A percentile compares a stretch with the other conserved stretches of the same genome.
Conservation (phyloP, 92 coral and sea anemone species). For the Actinostola sp. region DNA sequence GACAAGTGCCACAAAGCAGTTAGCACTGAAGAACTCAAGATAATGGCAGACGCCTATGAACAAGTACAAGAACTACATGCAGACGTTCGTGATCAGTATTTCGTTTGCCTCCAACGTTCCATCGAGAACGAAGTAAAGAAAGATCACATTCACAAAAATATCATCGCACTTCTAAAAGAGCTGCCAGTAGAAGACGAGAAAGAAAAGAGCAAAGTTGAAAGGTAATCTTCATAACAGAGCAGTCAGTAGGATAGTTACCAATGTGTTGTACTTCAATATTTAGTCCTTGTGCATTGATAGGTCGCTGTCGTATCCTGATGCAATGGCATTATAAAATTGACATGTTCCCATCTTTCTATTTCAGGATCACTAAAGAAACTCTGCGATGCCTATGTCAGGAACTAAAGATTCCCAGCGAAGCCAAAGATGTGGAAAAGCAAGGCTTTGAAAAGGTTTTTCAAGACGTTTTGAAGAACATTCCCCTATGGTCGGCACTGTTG, state of each 20-base stretch:
- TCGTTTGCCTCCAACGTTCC: not conserved
- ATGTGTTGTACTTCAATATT: too few species aligned
- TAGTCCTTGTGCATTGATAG: too few species aligned
- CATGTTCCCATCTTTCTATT: too few species aligned
- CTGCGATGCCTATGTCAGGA: conserved; percentile 4
- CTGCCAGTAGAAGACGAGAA: not conserved
- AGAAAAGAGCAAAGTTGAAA: conserved; percentile 2
- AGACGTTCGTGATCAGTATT: conserved; percentile 2
- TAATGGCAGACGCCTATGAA: conserved; percentile 29
- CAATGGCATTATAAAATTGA: too few species aligned
- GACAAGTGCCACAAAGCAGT: not conserved
- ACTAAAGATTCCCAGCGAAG: not conserved
- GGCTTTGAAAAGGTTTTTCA: conserved; percentile 1
- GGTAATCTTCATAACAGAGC: conserved; percentile 3
- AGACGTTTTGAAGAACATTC: not conserved
- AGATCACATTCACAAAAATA: not conserved
- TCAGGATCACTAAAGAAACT: conserved; percentile 7
- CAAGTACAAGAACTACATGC: conserved; percentile 1
- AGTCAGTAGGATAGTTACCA: too few species aligned
- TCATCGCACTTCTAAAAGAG: not conserved
- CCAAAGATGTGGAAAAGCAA: not conserved
- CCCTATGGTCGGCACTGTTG: conserved; percentile 5
- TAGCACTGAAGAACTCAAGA: not conserved
- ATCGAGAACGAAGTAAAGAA: conserved; percentile 7
- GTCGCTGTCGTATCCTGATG: too few species aligned